Evolutionary conservation across 2,113 vertebrate species (phyloP).

Genomic region (Piaya cayana): DNA sequence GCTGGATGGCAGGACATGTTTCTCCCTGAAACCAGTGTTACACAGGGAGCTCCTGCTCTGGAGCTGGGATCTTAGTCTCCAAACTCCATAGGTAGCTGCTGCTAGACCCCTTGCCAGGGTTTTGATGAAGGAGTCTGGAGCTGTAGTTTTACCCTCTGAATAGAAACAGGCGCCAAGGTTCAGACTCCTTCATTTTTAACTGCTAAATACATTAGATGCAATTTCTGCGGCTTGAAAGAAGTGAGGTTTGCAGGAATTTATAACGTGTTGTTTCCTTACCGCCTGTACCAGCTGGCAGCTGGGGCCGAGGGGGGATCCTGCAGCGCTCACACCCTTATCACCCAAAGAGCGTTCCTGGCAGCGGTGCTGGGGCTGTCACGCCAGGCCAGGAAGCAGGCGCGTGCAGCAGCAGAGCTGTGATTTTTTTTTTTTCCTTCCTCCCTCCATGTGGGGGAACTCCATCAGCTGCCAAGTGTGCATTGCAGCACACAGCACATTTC

Average conservation of each 20-base stretch:
- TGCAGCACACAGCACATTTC: not conserved
- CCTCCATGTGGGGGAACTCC: not conserved
- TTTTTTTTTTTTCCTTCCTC: not conserved
- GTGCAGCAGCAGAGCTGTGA: not conserved
- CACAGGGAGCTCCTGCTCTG: not conserved
- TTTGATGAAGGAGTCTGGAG: not conserved
- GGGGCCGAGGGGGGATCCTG: conserved; percentile 6
- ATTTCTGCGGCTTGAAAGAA: not conserved
- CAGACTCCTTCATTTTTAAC: not conserved
- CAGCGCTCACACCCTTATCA: not conserved
- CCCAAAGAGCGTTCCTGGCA: not conserved
- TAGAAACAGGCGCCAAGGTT: not conserved
- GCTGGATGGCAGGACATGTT: not conserved
- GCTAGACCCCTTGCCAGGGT: not conserved
- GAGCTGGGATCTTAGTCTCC: not conserved
- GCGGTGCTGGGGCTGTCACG: not conserved
- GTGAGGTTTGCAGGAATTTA: not conserved
- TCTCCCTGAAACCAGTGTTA: not conserved
- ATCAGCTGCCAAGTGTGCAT: not conserved
- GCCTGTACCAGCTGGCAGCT: not conserved
- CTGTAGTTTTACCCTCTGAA: not conserved
- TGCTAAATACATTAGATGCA: not conserved
- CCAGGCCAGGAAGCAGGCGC: not conserved
- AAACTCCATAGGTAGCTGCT: not conserved
- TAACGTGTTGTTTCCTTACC: not conserved